phyloP scores from a whole-genome alignment of 2,888 invertebrate genomes.

The Catocala sponsa region DNA sequence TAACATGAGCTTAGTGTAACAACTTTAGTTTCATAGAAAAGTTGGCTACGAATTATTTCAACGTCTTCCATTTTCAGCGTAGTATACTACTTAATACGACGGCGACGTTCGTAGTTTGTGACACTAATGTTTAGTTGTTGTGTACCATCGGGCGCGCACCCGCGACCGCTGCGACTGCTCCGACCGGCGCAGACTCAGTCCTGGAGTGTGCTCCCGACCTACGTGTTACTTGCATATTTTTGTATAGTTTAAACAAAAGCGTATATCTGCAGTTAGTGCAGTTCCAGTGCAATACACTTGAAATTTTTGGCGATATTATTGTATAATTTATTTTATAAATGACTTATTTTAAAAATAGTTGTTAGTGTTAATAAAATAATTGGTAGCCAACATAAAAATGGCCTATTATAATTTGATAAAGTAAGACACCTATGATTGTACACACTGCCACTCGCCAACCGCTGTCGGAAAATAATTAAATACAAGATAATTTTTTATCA shows the following conservation, averaged over 20 bases:
- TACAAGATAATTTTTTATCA: slow-evolving; percentile 70
- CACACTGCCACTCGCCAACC: slow-evolving; percentile 86
- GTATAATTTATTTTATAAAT: slow-evolving; percentile 73
- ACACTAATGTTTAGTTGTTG: slow-evolving; percentile 29
- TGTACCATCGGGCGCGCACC: slow-evolving; percentile 33
- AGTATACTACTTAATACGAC: slow-evolving; percentile 46
- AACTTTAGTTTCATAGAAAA: slow-evolving; percentile 70
- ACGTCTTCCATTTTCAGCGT: slow-evolving; percentile 83
- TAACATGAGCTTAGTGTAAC: slow-evolving; percentile 69
- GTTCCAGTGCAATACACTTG: slow-evolving; percentile 82
- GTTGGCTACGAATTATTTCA: slow-evolving; percentile 88
- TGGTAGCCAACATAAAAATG: slow-evolving; percentile 85
- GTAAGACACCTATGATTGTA: slow-evolving; percentile 60
- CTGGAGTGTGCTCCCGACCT: slow-evolving; percentile 41
- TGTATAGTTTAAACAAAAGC: slow-evolving; percentile 64
- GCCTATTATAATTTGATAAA: slow-evolving; percentile 74
- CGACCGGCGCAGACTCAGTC: neutral
- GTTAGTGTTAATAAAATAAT: slow-evolving; percentile 75
- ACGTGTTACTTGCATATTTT: slow-evolving; percentile 56
- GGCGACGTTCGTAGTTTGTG: slow-evolving; percentile 49
- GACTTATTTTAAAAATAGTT: slow-evolving; percentile 62
- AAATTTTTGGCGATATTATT: slow-evolving; percentile 68
- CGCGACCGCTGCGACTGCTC: neutral
- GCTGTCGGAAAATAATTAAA: slow-evolving; percentile 68
- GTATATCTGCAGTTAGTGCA: slow-evolving; percentile 74